Percentiles rank a stretch among this genome's conserved stretches.
Evolutionary conservation across 2,888 invertebrate species (phyloP).

Genomic region (Orgyia antiqua): DNA sequence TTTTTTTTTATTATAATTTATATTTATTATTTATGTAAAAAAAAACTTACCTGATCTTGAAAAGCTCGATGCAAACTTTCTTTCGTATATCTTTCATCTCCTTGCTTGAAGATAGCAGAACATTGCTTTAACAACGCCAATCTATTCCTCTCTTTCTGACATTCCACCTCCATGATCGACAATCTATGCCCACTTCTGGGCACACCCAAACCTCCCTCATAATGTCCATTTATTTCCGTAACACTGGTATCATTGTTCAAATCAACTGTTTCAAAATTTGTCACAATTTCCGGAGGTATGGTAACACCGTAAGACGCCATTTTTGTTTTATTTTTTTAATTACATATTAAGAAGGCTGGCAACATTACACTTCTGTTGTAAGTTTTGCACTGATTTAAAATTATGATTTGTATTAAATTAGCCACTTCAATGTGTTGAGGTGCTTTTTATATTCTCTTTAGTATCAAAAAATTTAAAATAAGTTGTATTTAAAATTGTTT

Average conservation of each 20-base stretch:
- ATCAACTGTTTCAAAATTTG: constrained; percentile 20
- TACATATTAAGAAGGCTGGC: constrained; percentile 6
- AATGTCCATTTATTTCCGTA: constrained; percentile 7
- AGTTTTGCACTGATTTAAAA: neutral
- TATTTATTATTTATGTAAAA: too few species aligned
- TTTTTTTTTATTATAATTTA: too few species aligned
- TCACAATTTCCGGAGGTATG: constrained; percentile 19
- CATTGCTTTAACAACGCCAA: constrained; percentile 81
- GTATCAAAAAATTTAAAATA: too few species aligned
- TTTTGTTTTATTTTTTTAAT: constrained; percentile 11
- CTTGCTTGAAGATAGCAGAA: constrained; percentile 80
- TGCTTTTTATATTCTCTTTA: too few species aligned
- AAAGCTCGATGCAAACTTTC: constrained; percentile 82
- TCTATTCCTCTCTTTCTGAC: constrained; percentile 79
- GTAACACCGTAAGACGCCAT: constrained; percentile 19
- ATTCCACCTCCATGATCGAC: constrained; percentile 85
- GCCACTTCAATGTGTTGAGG: too few species aligned
- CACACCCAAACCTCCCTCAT: constrained; percentile 17
- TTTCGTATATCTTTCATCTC: constrained; percentile 79
- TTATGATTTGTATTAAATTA: neutral
- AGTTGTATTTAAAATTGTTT: too few species aligned
- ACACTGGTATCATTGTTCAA: constrained; percentile 10
- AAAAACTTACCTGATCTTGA: constrained; percentile 81
- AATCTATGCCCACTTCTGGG: constrained; percentile 57
- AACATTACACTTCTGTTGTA: constrained; percentile 1